Percentiles rank a stretch among this genome's conserved stretches.
Conservation (phyloP, 2,888 invertebrate genomes). For the Bombylius major region DNA sequence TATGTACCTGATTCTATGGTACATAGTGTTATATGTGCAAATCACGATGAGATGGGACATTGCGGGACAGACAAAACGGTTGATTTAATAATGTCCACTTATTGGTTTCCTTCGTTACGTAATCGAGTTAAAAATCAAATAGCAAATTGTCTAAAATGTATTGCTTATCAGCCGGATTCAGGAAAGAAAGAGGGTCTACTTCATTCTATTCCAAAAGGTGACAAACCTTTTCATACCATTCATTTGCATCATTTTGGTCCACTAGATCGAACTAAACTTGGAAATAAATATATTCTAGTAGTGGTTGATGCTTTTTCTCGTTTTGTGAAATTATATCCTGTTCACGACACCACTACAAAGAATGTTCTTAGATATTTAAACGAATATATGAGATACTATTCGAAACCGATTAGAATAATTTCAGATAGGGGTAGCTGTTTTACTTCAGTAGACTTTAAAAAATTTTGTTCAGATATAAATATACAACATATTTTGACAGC, state of each 20-base stretch:
- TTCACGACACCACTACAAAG: too few relatives aligned
- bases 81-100: background rate
- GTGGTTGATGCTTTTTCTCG: constrained; percentile 15
- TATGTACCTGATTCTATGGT: background rate
- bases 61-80: background rate
- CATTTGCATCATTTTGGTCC: constrained; percentile 27
- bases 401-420: constrained; percentile 19
- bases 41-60: constrained; percentile 4
- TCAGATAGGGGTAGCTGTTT: constrained; percentile 28
- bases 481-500: background rate
- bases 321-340: too few relatives aligned
- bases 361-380: too few relatives aligned
- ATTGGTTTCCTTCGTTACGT: constrained; percentile 30
- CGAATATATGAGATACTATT: constrained; percentile 14
- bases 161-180: constrained; percentile 22
- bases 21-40: background rate
- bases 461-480: constrained; percentile 19
- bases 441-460: constrained; percentile 23
- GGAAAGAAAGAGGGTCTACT: constrained; percentile 21
- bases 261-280: constrained; percentile 10
- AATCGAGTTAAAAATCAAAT: constrained; percentile 28
- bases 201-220: constrained; percentile 27
- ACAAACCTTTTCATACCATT: constrained; percentile 29
- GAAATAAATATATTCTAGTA: constrained; percentile 24
- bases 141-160: constrained; percentile 26